Evolutionary conservation across 2,888 invertebrate species (phyloP).

Genomic region (Cremastinae sp.): DNA sequence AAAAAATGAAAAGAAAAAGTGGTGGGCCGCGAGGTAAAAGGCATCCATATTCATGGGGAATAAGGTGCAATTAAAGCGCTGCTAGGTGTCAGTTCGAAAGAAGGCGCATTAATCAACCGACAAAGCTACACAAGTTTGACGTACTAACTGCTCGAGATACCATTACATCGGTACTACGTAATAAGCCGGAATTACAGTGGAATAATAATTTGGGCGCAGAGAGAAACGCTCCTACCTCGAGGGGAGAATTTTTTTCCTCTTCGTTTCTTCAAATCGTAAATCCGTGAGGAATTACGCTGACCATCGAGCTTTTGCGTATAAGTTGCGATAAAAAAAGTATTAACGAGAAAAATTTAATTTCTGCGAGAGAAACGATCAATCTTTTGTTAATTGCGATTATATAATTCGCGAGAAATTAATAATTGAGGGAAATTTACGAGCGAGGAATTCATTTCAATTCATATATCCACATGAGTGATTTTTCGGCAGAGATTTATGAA

Average conservation of each 20-base stretch:
- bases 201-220: slow-evolving; percentile 68
- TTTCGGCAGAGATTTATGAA: no score
- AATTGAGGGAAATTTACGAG: no score
- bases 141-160: slow-evolving; percentile 76
- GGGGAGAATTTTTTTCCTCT: slow-evolving; percentile 7
- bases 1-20: slow-evolving; percentile 28
- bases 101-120: slow-evolving; percentile 78
- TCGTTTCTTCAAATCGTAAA: slow-evolving; percentile 4
- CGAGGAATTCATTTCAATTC: no score
- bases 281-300: neutral
- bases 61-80: slow-evolving; percentile 79
- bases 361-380: no score
- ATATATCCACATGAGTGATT: no score
- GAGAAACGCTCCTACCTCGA: slow-evolving; percentile 2
- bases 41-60: slow-evolving; percentile 80
- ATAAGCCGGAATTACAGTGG: slow-evolving; percentile 74
- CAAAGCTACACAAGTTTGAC: slow-evolving; percentile 76
- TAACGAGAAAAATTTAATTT: neutral
- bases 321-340: neutral
- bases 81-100: slow-evolving; percentile 78
- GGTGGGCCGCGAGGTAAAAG: slow-evolving; percentile 73
- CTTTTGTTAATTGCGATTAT: no score
- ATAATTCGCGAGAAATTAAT: no score
- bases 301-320: neutral
- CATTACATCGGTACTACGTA: slow-evolving; percentile 74